Conservation (phyloP, 1,140 invertebrate species). For the Procambarus virginalis region DNA sequence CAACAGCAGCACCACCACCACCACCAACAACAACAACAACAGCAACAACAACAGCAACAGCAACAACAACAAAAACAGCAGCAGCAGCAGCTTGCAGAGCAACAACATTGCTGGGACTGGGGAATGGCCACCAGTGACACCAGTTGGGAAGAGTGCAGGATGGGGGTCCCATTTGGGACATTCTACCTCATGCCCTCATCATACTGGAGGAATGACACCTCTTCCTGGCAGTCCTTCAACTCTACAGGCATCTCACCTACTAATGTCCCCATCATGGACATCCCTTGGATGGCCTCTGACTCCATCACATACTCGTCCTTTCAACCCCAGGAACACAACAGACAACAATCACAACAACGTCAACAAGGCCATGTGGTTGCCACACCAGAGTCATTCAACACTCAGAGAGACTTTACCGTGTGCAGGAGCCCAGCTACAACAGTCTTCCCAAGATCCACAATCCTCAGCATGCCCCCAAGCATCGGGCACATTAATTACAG, state of each 20-base stretch:
- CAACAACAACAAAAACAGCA: neutral
- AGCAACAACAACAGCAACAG: too few species aligned
- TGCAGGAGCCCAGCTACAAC: neutral
- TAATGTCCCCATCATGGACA: constrained; percentile 44
- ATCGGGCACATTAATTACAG: neutral
- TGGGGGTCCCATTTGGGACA: constrained; percentile 26
- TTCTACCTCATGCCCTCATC: constrained; percentile 21
- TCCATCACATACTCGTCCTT: constrained; percentile 13
- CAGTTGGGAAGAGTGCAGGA: constrained; percentile 6
- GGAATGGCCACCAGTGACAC: neutral
- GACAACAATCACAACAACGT: neutral
- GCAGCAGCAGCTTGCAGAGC: constrained; percentile 15
- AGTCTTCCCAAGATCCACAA: constrained; percentile 13
- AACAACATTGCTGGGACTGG: constrained; percentile 6
- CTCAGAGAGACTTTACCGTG: neutral
- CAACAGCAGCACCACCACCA: neutral
- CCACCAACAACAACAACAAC: neutral
- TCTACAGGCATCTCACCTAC: constrained; percentile 4
- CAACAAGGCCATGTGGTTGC: constrained; percentile 6
- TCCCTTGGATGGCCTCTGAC: neutral
- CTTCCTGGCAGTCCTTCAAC: constrained; percentile 18
- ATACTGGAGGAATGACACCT: constrained; percentile 3
- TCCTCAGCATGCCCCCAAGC: neutral
- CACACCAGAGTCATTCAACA: neutral
- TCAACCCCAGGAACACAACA: constrained; percentile 5